phyloP scores from a whole-genome alignment of 2,888 invertebrate species.

The Tenodera sinensis region DNA sequence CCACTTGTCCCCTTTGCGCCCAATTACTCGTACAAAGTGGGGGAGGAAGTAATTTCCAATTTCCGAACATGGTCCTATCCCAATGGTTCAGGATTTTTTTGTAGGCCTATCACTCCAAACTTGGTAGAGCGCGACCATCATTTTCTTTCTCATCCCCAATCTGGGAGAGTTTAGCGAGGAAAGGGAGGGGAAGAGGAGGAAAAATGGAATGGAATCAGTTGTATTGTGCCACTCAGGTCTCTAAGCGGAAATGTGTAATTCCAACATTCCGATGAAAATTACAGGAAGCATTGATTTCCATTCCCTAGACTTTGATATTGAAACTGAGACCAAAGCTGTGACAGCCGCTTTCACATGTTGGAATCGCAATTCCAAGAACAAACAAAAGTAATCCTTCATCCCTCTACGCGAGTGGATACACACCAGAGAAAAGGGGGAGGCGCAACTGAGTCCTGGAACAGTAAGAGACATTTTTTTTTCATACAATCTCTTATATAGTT shows the following conservation, averaged over 20 bases:
- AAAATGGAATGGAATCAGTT: constrained; percentile 6
- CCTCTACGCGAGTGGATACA: not conserved
- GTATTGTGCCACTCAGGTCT: not conserved
- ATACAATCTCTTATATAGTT: not conserved
- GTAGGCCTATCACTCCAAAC: not conserved
- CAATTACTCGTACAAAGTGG: not conserved
- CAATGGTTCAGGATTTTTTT: not conserved
- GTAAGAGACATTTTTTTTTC: not conserved
- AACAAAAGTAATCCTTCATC: constrained; percentile 27
- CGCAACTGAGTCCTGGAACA: not conserved
- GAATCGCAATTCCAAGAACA: constrained; percentile 30
- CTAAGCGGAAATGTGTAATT: constrained; percentile 8
- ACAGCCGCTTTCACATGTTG: not conserved
- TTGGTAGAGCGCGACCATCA: not conserved
- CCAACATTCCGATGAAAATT: constrained; percentile 22
- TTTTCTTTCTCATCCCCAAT: not conserved
- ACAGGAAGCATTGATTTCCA: constrained; percentile 18
- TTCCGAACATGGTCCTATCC: not conserved
- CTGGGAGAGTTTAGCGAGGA: not conserved
- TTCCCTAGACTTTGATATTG: constrained; percentile 18
- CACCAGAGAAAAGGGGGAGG: not conserved
- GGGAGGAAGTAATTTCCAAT: not conserved
- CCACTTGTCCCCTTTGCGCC: not conserved
- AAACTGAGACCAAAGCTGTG: constrained; percentile 18
- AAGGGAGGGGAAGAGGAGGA: not conserved